Evolutionary conservation across 2,797 vertebrate species (phyloP), one percentile per base, ranked within the genome.

Genomic region (Myotis pilosus): DNA sequence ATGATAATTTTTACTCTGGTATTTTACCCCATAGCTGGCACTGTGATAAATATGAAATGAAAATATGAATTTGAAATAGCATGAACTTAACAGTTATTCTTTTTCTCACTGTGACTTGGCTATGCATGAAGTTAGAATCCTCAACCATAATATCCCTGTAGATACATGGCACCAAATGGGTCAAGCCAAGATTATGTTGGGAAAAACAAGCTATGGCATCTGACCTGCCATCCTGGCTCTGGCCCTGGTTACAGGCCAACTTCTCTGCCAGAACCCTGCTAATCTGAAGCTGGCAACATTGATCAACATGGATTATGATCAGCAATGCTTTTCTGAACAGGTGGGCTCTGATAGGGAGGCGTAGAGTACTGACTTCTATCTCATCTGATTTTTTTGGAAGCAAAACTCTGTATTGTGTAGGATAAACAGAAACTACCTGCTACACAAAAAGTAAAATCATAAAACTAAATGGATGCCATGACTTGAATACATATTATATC

Each of bases 31-130:
- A 68, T 71, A 80, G 33, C 36, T 71, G 38, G 38, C 51, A 87
- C 55, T 74, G 22, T 51, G 36, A 93, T 79, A 86, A 81, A 86
- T 57, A 20, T 38, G 47, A 94, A 90, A 85, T 86, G 17, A 82
- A 91, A 86, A 64, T 57, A 13, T 28, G 81, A 38, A 44, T 83
- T 80, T 49, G 33, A 64, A 93, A 80, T 33, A 76, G n/a, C 57
- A 36, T 6, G 36, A 38, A 57, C 38, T 81, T 23, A 53, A 83
- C 3, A 11, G 44, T 44, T 10, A 75, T 44, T 3, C 28, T 44
- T 60, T 57, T 36, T 36, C 44, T n/a, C 51, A 41, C 33, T 28
- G 41, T 44, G 19, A 51, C 20, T 17, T 10, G 19, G 44, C 51
- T 60, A 3, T 15, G 2, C 2, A 20, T 0, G 16, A 81, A 68